These are phyloP conservation scores for Ctenopoma kingsleyae DNA, from an alignment of 2,797 vertebrate genomes.

Conservation along the genomic window DNA sequence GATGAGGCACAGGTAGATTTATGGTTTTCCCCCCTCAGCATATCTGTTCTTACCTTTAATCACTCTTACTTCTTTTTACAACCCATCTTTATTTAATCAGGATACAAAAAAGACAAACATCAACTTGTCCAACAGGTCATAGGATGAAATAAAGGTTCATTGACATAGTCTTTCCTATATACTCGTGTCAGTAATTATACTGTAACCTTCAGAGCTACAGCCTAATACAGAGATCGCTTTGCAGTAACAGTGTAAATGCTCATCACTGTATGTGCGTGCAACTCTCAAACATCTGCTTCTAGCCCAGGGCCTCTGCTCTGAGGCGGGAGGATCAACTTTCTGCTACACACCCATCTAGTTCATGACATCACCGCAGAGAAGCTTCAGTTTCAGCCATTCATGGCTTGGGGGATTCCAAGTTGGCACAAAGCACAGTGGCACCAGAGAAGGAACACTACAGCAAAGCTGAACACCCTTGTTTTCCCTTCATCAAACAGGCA, in stretches of 20 bases:
- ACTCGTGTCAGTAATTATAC: background rate
- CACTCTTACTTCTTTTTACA: slow-evolving; percentile 65
- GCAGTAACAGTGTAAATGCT: slow-evolving; percentile 12
- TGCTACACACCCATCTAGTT: slow-evolving; percentile 67
- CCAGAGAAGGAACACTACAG: slow-evolving; percentile 39
- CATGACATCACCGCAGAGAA: slow-evolving; percentile 72
- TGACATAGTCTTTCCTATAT: background rate
- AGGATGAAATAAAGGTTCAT: background rate
- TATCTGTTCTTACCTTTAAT: slow-evolving; percentile 71
- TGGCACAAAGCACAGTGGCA: slow-evolving; percentile 39
- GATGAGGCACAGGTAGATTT: slow-evolving; percentile 66
- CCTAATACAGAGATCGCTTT: background rate
- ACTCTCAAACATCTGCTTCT: slow-evolving; percentile 28
- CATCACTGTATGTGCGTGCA: slow-evolving; percentile 26
- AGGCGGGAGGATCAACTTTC: slow-evolving; percentile 77
- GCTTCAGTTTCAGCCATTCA: slow-evolving; percentile 72
- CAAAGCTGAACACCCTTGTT: slow-evolving; percentile 38
- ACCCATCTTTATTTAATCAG: slow-evolving; percentile 52
- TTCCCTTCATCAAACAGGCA: slow-evolving; percentile 27
- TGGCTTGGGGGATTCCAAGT: slow-evolving; percentile 78
- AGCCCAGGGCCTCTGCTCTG: slow-evolving; percentile 46
- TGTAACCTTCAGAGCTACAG: background rate
- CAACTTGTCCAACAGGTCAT: slow-evolving; percentile 45
- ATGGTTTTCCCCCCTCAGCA: slow-evolving; percentile 54
- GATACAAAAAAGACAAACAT: slow-evolving; percentile 54